Evolutionary conservation across 2,797 vertebrate species (phyloP), one percentile per base, ranked within the genome.

Genomic region (Simalia tracyae): DNA sequence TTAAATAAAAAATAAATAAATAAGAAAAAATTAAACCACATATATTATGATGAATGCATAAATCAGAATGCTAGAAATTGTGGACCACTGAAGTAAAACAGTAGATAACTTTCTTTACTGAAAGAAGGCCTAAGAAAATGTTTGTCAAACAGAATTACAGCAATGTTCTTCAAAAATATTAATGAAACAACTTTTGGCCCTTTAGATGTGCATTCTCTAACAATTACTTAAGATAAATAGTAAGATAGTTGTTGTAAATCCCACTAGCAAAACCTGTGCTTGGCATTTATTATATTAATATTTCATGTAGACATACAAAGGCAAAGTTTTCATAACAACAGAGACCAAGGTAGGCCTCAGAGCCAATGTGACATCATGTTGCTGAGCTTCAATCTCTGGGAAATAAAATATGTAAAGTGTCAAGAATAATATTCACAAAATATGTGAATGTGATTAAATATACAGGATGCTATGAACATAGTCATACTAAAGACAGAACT

Each of bases 301-400:
- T 95, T 97, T 96, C 91, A 95, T 96, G 94, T 61, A 96, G 59
- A 96, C 95, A 96, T 96, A 95, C 91, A 95, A 93, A 93, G 94
- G 91, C 66, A 95, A 96, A 92, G 93, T 95, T 96, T 87, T 90
- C 89, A 91, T 92, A 92, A 93, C 91, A 92, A 93, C 91, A 81
- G 93, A 94, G 92, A 91, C 92, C 93, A 94, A 2, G 28, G 24
- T 63, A 72, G 46, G 19, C 9, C 61, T 56, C 54, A 63, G 22
- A 85, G 91, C 66, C 72, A 93, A 93, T 86, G 93, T 92, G 93
- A 95, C 95, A 94, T 95, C 92, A 93, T 94, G 95, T 93, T 95
- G 92, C 91, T 0, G 0, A 94, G 92, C 89, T 94, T 90, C 2
- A 15, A 57, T 86, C 93, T 92, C 91, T 89, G 88, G 61, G 68